Percentiles rank a stretch among this genome's conserved stretches.
phyloP scores from a whole-genome alignment of 1,140 invertebrate genomes.

The Aphelinus certus region DNA sequence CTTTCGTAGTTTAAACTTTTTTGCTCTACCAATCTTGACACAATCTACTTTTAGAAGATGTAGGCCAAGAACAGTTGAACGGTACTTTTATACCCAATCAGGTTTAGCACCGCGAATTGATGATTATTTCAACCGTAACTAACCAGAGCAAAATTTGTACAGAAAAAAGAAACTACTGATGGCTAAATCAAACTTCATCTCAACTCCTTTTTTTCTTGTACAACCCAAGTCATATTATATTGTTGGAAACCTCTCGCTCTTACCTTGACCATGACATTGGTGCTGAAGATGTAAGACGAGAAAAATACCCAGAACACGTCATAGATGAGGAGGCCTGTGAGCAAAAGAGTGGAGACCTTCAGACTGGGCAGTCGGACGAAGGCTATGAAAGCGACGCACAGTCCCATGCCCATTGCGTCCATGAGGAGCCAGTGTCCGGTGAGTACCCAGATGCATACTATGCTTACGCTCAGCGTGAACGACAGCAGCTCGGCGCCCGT shows the following conservation, averaged over 20 bases:
- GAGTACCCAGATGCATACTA: slow-evolving; percentile 96
- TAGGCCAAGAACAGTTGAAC: slow-evolving; percentile 16
- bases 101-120: no score
- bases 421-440: slow-evolving; percentile 98
- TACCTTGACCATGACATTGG: slow-evolving; percentile 98
- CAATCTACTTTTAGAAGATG: slow-evolving; percentile 16
- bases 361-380: slow-evolving; percentile 94
- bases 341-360: slow-evolving; percentile 93
- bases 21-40: slow-evolving; percentile 15
- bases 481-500: slow-evolving; percentile 93
- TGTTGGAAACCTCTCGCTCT: slow-evolving; percentile 39
- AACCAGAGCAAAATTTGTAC: no score
- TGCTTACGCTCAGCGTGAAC: slow-evolving; percentile 89
- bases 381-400: slow-evolving; percentile 97
- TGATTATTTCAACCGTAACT: no score
- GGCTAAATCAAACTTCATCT: no score
- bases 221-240: no score
- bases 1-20: background rate
- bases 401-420: slow-evolving; percentile 97
- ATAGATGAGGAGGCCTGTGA: slow-evolving; percentile 94
- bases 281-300: slow-evolving; percentile 97
- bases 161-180: no score
- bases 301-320: slow-evolving; percentile 99
- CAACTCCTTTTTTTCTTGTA: no score
- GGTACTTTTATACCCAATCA: background rate